Evolutionary conservation across 2,888 invertebrate genomes (phyloP).

Genomic region (Pseudococcus jackbeardsleyi): DNA sequence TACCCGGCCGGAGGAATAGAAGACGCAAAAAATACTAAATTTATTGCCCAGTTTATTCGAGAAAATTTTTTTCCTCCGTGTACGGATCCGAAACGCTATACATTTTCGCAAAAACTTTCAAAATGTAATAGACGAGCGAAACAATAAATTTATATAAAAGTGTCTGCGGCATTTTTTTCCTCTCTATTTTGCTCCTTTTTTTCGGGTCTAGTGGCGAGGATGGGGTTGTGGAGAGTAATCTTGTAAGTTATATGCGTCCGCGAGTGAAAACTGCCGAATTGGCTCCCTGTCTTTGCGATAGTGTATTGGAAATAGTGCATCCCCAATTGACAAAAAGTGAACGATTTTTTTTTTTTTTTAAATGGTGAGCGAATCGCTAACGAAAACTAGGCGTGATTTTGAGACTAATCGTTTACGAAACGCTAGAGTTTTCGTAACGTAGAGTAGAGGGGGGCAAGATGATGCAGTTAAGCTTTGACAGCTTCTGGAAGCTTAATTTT

Average conservation of each 20-base stretch:
- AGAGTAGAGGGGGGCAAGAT: too few species aligned
- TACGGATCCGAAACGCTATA: not conserved
- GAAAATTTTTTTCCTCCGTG: not conserved
- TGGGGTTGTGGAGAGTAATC: not conserved
- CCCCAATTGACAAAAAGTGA: too few species aligned
- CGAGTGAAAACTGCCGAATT: not conserved
- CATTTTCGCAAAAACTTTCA: slow-evolving; percentile 27
- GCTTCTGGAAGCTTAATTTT: too few species aligned
- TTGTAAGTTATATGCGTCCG: not conserved
- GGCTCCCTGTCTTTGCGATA: not conserved
- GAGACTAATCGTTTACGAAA: too few species aligned
- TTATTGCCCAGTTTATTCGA: slow-evolving; percentile 26
- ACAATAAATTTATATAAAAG: slow-evolving; percentile 32
- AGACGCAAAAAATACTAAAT: slow-evolving; percentile 32
- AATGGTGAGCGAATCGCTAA: too few species aligned
- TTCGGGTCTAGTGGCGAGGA: not conserved
- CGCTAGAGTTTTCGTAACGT: too few species aligned
- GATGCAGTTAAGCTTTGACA: too few species aligned
- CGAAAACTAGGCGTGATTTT: too few species aligned
- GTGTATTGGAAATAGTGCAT: too few species aligned
- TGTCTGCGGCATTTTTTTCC: not conserved
- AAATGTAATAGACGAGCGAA: slow-evolving; percentile 20
- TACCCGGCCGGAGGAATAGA: too few species aligned
- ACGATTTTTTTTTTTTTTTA: too few species aligned
- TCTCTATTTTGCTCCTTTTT: not conserved